Evolutionary conservation across 1,140 invertebrate genomes (phyloP).

Genomic region (Halictus rubicundus): DNA sequence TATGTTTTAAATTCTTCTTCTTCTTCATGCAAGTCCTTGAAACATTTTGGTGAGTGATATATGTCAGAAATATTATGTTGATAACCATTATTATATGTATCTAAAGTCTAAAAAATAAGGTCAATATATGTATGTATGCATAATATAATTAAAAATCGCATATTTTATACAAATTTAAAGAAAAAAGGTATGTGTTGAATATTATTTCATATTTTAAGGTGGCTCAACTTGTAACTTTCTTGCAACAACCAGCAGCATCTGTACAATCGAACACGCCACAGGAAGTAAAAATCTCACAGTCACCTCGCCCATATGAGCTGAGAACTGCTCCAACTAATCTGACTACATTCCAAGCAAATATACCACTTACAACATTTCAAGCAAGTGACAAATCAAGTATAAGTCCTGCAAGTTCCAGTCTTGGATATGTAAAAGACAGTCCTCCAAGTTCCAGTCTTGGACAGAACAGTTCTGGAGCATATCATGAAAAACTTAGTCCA

Average conservation of each 20-base stretch:
- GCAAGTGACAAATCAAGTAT: slow-evolving; percentile 78
- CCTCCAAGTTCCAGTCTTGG: slow-evolving; percentile 72
- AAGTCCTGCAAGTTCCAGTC: slow-evolving; percentile 75
- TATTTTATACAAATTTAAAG: not conserved
- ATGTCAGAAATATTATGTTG: not conserved
- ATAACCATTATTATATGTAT: not conserved
- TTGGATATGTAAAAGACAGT: slow-evolving; percentile 76
- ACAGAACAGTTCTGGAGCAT: slow-evolving; percentile 70
- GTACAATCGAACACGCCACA: slow-evolving; percentile 62
- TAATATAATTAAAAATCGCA: not conserved
- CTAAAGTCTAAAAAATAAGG: not conserved
- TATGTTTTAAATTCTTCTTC: slow-evolving; percentile 53
- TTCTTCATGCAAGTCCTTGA: slow-evolving; percentile 76
- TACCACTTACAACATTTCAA: slow-evolving; percentile 75
- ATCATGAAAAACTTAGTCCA: slow-evolving; percentile 74
- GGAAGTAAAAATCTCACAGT: slow-evolving; percentile 61
- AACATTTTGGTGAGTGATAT: slow-evolving; percentile 74
- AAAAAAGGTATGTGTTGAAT: not conserved
- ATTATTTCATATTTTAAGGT: slow-evolving; percentile 75
- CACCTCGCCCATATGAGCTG: slow-evolving; percentile 66
- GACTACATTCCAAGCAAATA: slow-evolving; percentile 77
- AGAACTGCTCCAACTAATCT: slow-evolving; percentile 74
- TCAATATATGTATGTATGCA: too few relatives aligned
- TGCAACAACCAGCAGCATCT: slow-evolving; percentile 80
- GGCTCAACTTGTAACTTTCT: slow-evolving; percentile 84